These are phyloP conservation scores for Chromis chromis DNA, from an alignment of 2,797 vertebrate genomes.

Conservation along the genomic window DNA sequence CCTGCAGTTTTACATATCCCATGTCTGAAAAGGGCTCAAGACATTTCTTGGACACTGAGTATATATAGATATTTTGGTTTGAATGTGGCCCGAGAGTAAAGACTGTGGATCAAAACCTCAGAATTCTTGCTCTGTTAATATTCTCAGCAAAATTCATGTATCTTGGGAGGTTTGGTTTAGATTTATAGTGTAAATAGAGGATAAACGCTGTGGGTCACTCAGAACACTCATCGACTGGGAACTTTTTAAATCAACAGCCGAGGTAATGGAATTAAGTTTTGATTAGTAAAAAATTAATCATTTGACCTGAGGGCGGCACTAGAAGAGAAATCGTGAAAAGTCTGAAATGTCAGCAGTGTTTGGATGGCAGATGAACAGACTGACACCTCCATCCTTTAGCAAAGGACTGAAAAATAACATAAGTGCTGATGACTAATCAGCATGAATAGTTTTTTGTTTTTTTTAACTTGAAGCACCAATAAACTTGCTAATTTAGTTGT, in stretches of 20 bases:
- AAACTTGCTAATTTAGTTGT: background rate
- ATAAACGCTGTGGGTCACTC: background rate
- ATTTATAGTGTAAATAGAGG: no score
- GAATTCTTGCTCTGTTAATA: background rate
- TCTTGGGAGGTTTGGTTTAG: background rate
- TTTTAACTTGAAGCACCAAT: background rate
- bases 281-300: background rate
- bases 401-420: background rate
- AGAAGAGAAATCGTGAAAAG: background rate
- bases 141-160: background rate
- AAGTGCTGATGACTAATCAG: conserved; percentile 12
- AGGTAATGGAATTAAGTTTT: background rate
- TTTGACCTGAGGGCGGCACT: background rate
- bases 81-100: background rate
- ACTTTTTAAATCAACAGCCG: background rate
- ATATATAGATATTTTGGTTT: background rate
- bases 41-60: background rate
- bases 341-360: background rate
- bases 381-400: background rate
- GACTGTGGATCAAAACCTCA: no score
- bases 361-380: background rate
- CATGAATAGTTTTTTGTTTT: background rate
- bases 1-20: no score
- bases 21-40: background rate
- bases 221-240: background rate